Conservation (phyloP, 2,888 invertebrate species). For the Metellina segmentata region DNA sequence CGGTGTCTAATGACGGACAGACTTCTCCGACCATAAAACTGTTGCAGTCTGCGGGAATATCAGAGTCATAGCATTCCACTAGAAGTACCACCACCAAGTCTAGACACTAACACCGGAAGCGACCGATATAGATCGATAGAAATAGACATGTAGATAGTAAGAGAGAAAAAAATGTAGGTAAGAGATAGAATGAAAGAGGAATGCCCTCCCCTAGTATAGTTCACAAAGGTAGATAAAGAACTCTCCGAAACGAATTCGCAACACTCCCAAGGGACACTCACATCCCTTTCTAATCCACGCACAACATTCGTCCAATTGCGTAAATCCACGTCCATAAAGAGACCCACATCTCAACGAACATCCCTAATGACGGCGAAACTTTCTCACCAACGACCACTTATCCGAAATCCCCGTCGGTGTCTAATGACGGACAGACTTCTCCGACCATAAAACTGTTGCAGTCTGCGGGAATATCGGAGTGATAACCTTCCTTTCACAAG, state of each 20-base stretch:
- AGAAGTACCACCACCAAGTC: conserved; percentile 4
- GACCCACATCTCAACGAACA: neutral
- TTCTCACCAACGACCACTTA: neutral
- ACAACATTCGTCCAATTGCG: neutral
- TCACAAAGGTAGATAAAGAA: too few relatives aligned
- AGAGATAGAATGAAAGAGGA: too few relatives aligned
- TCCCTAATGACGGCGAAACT: neutral
- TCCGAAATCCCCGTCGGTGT: neutral
- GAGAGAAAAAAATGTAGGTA: too few relatives aligned
- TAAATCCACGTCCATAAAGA: neutral
- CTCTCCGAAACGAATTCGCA: too few relatives aligned
- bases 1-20: neutral
- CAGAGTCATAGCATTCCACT: conserved; percentile 15
- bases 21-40: neutral
- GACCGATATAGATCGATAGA: neutral
- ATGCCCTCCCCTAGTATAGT: too few relatives aligned
- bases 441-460: conserved; percentile 36
- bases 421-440: neutral
- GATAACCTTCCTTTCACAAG: conserved; percentile 13
- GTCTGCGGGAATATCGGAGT: conserved; percentile 4
- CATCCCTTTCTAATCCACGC: neutral
- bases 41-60: conserved; percentile 29
- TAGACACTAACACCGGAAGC: conserved; percentile 27
- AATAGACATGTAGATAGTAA: too few relatives aligned
- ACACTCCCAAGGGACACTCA: too few relatives aligned